Percentiles rank a stretch among this genome's conserved stretches.
Evolutionary conservation across 2,888 invertebrate genomes (phyloP).

Genomic region (Gymnoscelis rufifasciata): DNA sequence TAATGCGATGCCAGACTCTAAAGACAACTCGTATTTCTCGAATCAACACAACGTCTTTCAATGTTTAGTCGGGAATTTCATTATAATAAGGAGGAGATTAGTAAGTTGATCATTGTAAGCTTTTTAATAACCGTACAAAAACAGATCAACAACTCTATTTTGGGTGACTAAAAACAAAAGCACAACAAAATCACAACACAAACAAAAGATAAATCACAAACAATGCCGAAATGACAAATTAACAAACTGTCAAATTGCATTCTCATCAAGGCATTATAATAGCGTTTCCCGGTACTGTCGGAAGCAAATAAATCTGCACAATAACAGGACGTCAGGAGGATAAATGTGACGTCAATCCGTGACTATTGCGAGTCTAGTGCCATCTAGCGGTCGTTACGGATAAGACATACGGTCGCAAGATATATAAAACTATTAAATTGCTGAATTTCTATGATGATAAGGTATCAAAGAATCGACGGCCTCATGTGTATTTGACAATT

Average conservation of each 20-base stretch:
- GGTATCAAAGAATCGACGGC: too few relatives aligned
- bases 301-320: slow-evolving; percentile 71
- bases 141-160: too few relatives aligned
- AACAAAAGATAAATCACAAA: slow-evolving; percentile 12
- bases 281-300: slow-evolving; percentile 62
- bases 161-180: too few relatives aligned
- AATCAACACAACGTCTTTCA: too few relatives aligned
- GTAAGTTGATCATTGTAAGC: too few relatives aligned
- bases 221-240: slow-evolving; percentile 40
- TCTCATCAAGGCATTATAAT: slow-evolving; percentile 65
- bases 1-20: too few relatives aligned
- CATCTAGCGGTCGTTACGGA: slow-evolving; percentile 43
- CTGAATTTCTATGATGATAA: too few relatives aligned
- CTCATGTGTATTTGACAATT: background rate
- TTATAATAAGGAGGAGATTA: too few relatives aligned
- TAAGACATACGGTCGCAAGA: slow-evolving; percentile 38
- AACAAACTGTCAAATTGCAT: slow-evolving; percentile 46
- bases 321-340: slow-evolving; percentile 63
- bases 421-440: slow-evolving; percentile 10
- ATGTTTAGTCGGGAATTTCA: too few relatives aligned
- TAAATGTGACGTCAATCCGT: slow-evolving; percentile 73
- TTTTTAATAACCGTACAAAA: too few relatives aligned
- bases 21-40: too few relatives aligned
- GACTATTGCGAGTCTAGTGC: slow-evolving; percentile 51
- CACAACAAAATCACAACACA: background rate